A percentile compares a stretch with the other conserved stretches of the same genome.
phyloP scores from a whole-genome alignment of 2,113 vertebrate genomes.

The Balaenoptera acutorostrata region DNA sequence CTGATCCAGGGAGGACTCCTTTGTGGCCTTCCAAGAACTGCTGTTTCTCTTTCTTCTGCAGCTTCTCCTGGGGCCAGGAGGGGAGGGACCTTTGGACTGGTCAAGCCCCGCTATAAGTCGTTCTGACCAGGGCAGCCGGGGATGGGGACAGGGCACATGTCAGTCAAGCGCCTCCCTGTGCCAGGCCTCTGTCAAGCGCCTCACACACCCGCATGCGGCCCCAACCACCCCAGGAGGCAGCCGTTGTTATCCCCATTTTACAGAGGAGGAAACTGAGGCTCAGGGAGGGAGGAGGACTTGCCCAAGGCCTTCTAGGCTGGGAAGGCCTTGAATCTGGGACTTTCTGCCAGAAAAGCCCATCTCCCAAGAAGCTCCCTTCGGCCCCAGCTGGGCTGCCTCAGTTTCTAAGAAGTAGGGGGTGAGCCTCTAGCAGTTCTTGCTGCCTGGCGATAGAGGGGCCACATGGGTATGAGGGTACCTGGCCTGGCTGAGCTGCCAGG shows the following conservation, averaged over 20 bases:
- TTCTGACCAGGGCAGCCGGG: neutral
- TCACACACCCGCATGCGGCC: accelerated
- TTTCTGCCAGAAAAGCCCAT: neutral
- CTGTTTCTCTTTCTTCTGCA: slow-evolving; percentile 12
- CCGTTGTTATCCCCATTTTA: neutral
- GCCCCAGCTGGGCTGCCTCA: neutral
- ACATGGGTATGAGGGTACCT: neutral
- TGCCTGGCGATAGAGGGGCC: neutral
- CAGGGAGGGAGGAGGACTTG: neutral
- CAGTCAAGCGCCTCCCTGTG: neutral
- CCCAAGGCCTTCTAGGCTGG: neutral
- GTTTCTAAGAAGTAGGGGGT: neutral
- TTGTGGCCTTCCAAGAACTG: slow-evolving; percentile 38
- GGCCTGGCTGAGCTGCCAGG: neutral
- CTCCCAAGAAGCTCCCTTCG: neutral
- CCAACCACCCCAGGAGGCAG: neutral
- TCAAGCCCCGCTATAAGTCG: neutral
- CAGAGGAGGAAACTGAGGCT: neutral
- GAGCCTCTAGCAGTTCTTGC: neutral
- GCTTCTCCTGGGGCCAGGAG: neutral
- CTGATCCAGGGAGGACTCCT: neutral
- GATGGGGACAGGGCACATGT: neutral
- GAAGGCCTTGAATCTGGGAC: neutral
- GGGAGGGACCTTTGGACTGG: neutral
- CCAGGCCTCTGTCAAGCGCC: neutral